phyloP scores from a whole-genome alignment of 2,888 invertebrate species.

The Conus canariensis region DNA sequence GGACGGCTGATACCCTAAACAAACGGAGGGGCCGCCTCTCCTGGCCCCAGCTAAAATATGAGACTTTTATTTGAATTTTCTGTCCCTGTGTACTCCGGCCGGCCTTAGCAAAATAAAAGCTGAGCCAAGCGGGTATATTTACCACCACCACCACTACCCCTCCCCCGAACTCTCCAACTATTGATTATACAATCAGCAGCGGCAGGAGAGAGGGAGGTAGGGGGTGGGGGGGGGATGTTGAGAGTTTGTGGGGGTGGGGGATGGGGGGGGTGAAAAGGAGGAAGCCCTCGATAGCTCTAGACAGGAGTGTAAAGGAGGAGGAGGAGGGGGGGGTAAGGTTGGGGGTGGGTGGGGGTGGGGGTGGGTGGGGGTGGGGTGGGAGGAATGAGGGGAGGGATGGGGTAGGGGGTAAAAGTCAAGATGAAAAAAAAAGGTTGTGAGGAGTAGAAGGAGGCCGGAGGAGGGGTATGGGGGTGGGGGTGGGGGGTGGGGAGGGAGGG shows the following conservation, averaged over 20 bases:
- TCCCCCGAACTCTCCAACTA: conserved; percentile 53
- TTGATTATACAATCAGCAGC: conserved; percentile 58
- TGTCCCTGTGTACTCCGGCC: conserved; percentile 60
- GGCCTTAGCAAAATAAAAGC: conserved; percentile 65
- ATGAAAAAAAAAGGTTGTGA: not conserved
- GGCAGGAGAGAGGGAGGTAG: not conserved
- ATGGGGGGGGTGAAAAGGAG: not conserved
- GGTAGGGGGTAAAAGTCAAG: not conserved
- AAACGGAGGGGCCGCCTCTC: conserved; percentile 52
- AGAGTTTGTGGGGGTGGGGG: not conserved
- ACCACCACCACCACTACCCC: conserved; percentile 32
- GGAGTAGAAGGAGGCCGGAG: not conserved
- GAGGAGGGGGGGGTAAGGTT: too few relatives aligned
- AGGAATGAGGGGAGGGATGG: not conserved
- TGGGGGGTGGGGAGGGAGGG: not conserved
- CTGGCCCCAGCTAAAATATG: conserved; percentile 64
- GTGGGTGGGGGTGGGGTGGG: not conserved
- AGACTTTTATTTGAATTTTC: conserved; percentile 68
- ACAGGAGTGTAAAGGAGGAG: too few relatives aligned
- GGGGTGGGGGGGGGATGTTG: not conserved
- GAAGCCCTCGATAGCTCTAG: too few relatives aligned
- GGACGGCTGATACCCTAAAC: conserved; percentile 53
- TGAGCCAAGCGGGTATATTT: conserved; percentile 61
- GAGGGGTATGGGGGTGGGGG: not conserved
- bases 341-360: conserved; percentile 10